These are phyloP conservation scores for Clarias magur DNA, from an alignment of 2,113 vertebrate genomes.

Conservation along the genomic window DNA sequence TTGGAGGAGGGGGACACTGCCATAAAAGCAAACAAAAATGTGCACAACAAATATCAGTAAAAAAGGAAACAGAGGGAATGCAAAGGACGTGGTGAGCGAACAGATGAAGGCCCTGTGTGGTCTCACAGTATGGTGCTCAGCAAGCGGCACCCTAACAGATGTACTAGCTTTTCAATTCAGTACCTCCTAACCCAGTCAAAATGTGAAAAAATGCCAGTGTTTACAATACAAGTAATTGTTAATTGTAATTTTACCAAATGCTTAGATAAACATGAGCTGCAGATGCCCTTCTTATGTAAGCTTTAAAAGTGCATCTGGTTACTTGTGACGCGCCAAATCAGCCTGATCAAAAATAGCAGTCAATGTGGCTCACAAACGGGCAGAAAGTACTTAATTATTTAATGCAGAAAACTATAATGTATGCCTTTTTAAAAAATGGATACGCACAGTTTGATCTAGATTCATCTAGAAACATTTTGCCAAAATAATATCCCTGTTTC, in stretches of 20 bases:
- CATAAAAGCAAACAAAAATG: neutral
- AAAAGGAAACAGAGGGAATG: slow-evolving; percentile 10
- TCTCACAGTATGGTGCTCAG: slow-evolving; percentile 29
- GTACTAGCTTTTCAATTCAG: slow-evolving; percentile 46
- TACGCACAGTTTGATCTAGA: neutral
- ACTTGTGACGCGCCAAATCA: neutral
- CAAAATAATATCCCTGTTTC: neutral
- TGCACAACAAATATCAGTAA: neutral
- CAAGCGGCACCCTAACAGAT: slow-evolving; percentile 26
- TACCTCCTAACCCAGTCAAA: slow-evolving; percentile 75
- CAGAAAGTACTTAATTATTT: neutral
- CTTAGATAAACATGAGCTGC: neutral
- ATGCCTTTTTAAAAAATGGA: neutral
- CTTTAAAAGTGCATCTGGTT: slow-evolving; percentile 18
- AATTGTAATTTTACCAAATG: neutral
- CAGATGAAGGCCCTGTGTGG: slow-evolving; percentile 37
- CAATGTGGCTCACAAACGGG: neutral
- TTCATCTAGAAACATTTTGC: neutral
- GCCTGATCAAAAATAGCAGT: neutral
- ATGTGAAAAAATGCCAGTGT: slow-evolving; percentile 75
- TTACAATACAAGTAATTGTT: slow-evolving; percentile 51
- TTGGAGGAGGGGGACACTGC: too few species aligned
- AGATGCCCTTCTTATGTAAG: neutral
- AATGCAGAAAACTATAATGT: neutral
- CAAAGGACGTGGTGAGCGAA: slow-evolving; percentile 13